Evolutionary conservation across 1,140 invertebrate genomes (phyloP).

Genomic region (Eriosoma lanigerum): DNA sequence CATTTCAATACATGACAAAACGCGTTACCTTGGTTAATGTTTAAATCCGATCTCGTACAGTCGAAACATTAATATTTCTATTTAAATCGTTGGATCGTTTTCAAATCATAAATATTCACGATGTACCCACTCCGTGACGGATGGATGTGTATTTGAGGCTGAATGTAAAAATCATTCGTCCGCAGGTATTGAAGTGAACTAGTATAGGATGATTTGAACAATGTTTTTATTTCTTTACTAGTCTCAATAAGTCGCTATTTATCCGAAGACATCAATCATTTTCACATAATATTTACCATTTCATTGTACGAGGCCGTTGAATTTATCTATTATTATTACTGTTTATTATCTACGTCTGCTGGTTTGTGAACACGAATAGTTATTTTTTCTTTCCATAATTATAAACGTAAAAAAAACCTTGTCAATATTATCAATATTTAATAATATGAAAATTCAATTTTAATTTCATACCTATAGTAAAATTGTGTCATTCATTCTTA

Average conservation of each 20-base stretch:
- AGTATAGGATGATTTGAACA: constrained; percentile 13
- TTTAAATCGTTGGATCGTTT: not conserved
- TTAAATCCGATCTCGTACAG: no score
- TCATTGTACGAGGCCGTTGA: not conserved
- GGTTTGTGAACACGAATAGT: no score
- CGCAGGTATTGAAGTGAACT: not conserved
- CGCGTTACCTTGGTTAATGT: not conserved
- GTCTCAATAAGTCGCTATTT: not conserved
- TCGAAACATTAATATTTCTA: no score
- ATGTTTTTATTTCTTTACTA: not conserved
- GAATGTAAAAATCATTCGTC: not conserved
- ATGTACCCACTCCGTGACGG: no score
- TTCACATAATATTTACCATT: not conserved
- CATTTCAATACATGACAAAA: not conserved
- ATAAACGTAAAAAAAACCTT: no score
- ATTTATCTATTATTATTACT: no score
- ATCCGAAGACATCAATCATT: constrained; percentile 1
- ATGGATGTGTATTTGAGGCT: not conserved
- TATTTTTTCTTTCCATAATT: no score
- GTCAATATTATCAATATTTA: no score
- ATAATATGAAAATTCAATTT: no score
- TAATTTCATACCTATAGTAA: no score
- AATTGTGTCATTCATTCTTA: no score
- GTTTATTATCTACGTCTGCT: no score
- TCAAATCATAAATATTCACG: not conserved